These are phyloP conservation scores for Lates japonicus DNA, from an alignment of 2,797 vertebrate genomes.

Conservation along the genomic window DNA sequence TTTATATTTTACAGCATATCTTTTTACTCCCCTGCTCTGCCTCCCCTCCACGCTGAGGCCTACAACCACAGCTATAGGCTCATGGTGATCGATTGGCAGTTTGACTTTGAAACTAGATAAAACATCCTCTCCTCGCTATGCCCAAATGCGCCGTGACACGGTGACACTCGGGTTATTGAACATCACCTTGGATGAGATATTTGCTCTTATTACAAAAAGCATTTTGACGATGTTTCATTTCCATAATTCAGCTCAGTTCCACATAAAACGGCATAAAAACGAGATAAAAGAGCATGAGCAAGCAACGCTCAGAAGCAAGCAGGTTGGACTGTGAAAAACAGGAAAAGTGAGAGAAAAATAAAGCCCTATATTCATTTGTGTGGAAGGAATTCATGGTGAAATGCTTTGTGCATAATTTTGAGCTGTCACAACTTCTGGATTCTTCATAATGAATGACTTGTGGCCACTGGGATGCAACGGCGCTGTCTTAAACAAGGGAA, in stretches of 20 bases:
- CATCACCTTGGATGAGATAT: conserved; percentile 24
- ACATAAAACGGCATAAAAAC: conserved; percentile 19
- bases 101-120: conserved; percentile 79
- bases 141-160: conserved; percentile 21
- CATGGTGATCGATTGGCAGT: conserved; percentile 69
- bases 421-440: conserved; percentile 52
- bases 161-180: conserved; percentile 19
- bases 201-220: conserved; percentile 19
- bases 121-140: conserved; percentile 46
- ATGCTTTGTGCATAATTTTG: conserved; percentile 50
- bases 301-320: conserved; percentile 20
- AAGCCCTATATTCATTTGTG: conserved; percentile 34
- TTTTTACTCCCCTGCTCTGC: conserved; percentile 58
- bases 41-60: conserved; percentile 46
- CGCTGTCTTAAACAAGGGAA: conserved; percentile 23
- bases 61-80: conserved; percentile 45
- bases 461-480: conserved; percentile 29
- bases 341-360: conserved; percentile 25
- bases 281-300: background rate
- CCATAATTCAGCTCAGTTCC: conserved; percentile 22
- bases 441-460: conserved; percentile 53
- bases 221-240: conserved; percentile 31
- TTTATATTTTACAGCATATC: conserved; percentile 75
- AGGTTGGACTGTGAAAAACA: conserved; percentile 15
- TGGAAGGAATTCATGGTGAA: conserved; percentile 48